Base-by-base conservation (phyloP, 2,888 invertebrate genomes). In the Xanthorhoe designata region DNA sequence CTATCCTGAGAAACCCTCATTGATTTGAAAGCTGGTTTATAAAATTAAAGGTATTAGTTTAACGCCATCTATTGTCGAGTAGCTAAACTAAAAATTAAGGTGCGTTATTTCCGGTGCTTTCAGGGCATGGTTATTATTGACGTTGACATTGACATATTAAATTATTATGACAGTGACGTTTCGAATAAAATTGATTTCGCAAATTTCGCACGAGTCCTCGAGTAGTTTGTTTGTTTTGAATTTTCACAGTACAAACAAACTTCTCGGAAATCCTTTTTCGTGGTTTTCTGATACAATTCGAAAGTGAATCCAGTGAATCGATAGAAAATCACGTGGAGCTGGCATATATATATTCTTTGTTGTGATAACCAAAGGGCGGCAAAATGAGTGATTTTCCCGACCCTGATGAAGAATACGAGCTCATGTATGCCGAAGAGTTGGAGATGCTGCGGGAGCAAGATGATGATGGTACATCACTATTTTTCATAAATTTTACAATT, bases 371-470 rank as follows among this genome's bases (percentile, higher is more conserved):
- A 38, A n/a, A 58, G 13, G 51, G 42, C 69, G 70, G 60, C 68
- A 83, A 74, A 73, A 86, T 85, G 85, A 70, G 76, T 80, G 94
- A 95, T 54, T 95, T 89, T 82, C 95, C 95, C 0, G 94, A 94
- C 82, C 90, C 94, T 0, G 95, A 95, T 73, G 95, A 95, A 73
- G 95, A 95, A 86, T 96, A 95, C 77, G 96, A 96, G 81, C 90
- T 96, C 58, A 95, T 95, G 94, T 96, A 96, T 75, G 95, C 95
- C 47, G 96, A 96, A 81, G 96, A 96, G 76, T 79, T 96, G 71
- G 96, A 96, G 75, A 84, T 96, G 83, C 79, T 96, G 42, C 90
- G 92, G 49, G 95, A 95, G 75, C 84, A 90, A 64, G 84, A 81
- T 18, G 80, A 85, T 73, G 73, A 75, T 69, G 88, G 88, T 90